phyloP scores from a whole-genome alignment of 35 echinoderm and acorn worm species.

The Holothuria glaberrima region DNA sequence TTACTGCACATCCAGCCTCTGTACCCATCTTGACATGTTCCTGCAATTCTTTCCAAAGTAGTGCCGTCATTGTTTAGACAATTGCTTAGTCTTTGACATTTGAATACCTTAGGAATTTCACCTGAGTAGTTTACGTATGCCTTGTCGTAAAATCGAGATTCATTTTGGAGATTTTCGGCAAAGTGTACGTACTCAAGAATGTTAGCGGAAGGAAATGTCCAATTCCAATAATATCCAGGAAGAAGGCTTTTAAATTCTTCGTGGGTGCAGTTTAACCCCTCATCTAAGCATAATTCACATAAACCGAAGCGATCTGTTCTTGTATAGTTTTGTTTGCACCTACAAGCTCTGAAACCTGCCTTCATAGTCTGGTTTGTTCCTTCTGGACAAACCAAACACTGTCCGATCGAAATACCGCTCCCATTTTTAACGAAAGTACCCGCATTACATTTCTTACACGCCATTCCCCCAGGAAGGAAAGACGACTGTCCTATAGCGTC shows the following conservation, averaged over 20 bases:
- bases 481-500: too few species aligned
- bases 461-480: too few species aligned
- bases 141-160: constrained; percentile 15
- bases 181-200: neutral
- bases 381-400: constrained; percentile 14
- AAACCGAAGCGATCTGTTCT: too few species aligned
- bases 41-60: neutral
- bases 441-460: neutral
- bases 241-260: constrained; percentile 11
- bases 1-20: constrained; percentile 13
- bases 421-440: neutral
- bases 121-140: too few species aligned
- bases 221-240: constrained; percentile 11
- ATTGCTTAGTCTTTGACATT: neutral
- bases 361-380: neutral
- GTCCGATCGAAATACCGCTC: neutral
- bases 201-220: constrained; percentile 15
- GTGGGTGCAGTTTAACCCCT: too few species aligned
- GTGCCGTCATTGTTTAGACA: neutral
- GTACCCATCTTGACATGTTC: too few species aligned
- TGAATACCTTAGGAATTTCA: constrained; percentile 4
- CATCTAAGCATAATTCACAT: too few species aligned
- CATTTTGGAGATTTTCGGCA: neutral
- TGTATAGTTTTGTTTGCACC: neutral
- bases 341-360: constrained; percentile 6